phyloP scores from a whole-genome alignment of 2,888 invertebrate species.

The Amiota communis region DNA sequence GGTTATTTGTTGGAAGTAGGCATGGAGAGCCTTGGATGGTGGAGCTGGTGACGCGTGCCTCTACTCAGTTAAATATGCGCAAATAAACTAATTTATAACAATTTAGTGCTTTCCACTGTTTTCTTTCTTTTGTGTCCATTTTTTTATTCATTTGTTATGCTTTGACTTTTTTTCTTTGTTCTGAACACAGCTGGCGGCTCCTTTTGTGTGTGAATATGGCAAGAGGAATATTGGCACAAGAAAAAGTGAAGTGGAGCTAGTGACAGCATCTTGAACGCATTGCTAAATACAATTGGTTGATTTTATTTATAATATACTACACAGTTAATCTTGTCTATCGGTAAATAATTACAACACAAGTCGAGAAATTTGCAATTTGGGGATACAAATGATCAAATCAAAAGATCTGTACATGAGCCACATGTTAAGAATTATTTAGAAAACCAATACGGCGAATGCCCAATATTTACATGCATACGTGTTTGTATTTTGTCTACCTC shows the following conservation, averaged over 20 bases:
- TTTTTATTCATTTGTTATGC: constrained; percentile 2
- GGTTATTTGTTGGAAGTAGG: background rate
- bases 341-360: background rate
- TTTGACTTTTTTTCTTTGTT: constrained; percentile 6
- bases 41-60: constrained; percentile 16
- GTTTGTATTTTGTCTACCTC: no score
- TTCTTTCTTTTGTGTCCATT: constrained; percentile 16
- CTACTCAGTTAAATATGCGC: constrained; percentile 18
- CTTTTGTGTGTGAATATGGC: background rate
- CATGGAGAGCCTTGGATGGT: background rate
- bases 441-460: no score
- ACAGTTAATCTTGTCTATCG: constrained; percentile 2
- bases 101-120: constrained; percentile 2
- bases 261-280: background rate
- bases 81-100: constrained; percentile 36
- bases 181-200: background rate
- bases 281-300: constrained; percentile 4
- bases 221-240: background rate
- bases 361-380: no score
- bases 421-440: no score
- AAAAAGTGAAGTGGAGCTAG: background rate
- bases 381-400: no score
- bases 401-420: no score
- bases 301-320: background rate
- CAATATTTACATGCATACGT: no score